Evolutionary conservation across 2,888 invertebrate genomes (phyloP).

Genomic region (Megaustenia siamemsis): DNA sequence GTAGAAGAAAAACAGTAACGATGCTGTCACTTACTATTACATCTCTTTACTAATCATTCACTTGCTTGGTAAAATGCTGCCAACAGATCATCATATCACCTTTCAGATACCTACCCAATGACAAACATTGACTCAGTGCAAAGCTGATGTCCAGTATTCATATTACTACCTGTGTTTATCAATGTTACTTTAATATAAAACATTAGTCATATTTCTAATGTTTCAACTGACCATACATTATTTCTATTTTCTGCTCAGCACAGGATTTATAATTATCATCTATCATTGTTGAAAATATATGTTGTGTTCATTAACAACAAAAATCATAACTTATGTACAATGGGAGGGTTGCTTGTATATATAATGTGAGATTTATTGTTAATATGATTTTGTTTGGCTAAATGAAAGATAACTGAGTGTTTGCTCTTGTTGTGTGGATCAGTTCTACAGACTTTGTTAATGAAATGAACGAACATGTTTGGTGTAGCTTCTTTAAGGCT

Average conservation of each 20-base stretch:
- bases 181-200: neutral
- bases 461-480: neutral
- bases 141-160: too few species aligned
- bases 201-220: neutral
- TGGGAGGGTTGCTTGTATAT: constrained; percentile 12
- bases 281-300: neutral
- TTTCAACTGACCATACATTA: neutral
- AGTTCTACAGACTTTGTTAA: neutral
- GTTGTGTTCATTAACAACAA: neutral
- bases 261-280: neutral
- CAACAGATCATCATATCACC: too few species aligned
- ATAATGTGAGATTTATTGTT: neutral
- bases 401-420: neutral
- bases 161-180: neutral
- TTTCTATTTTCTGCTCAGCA: neutral
- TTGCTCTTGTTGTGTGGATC: neutral
- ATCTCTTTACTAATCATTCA: too few species aligned
- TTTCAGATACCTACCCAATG: too few species aligned
- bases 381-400: neutral
- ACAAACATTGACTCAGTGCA: too few species aligned
- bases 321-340: neutral
- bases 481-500: neutral
- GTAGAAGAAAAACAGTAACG: too few species aligned
- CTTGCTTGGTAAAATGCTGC: too few species aligned
- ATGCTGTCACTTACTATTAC: too few species aligned